Base-by-base conservation (phyloP, 2,113 vertebrate species). In the Pachyramphus minor region DNA sequence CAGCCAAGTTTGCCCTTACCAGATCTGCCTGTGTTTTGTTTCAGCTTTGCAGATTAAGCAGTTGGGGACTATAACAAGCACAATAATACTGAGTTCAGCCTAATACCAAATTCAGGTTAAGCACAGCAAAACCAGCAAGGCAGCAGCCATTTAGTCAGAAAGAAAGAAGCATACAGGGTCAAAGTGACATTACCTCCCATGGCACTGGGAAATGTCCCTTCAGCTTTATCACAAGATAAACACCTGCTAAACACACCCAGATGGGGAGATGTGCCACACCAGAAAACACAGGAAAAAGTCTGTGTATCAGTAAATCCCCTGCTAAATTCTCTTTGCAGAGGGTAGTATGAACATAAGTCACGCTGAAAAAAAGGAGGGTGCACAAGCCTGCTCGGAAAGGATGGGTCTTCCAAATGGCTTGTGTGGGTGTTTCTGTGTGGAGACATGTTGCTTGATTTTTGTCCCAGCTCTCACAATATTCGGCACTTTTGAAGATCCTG, bases 401-500 rank as follows among this genome's bases (percentile, higher is more conserved):
- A 37, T 4, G 11, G 35, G 12, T n/a, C 56, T 72, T 59, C 59
- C 47, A 35, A 62, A 35, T 2, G 0, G 22, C 7, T 1, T 2
- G 6, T 33, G 52, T 67, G 50, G 35, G 63, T 28, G 55, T 63
- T 66, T 30, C 18, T 31, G 8, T 31, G 8, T 8, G 44, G 60
- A 25, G 30, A 3, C 5, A 31, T 30, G 12, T 55, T 1, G 0
- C 49, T 56, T 55, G 4, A 27, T 17, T 89, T 64, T 58, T 79
- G 44, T 63, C 81, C 31, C 44, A 47, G 2, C 7, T 60, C 33
- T 67, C 13, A 18, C 37, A 28, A 8, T 8, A 25, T 37, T 52
- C 78, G 72, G 53, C 45, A 14, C 30, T 80, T 95, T 27, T 44
- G 17, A 37, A 49, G 31, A 10, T 27, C 37, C 31, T 42, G n/a